Evolutionary conservation across 2,113 vertebrate species (phyloP), one percentile per base, ranked within the genome.

Genomic region (Pandion haliaetus): DNA sequence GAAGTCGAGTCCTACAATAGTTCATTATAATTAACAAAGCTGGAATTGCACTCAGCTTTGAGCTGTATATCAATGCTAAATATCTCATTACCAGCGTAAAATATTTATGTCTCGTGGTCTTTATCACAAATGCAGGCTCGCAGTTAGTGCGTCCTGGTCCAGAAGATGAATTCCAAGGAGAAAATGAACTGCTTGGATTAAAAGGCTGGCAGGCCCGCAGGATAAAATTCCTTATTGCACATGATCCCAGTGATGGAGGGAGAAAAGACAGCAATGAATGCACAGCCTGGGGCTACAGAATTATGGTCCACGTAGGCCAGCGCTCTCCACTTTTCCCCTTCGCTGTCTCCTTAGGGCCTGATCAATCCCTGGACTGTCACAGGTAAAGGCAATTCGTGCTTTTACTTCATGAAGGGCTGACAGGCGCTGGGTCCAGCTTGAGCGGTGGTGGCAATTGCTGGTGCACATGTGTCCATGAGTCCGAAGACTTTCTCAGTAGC

Each of bases 61-160:
- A 95, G 95, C 91, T 95, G 94, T 97, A 97, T 91, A 97, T 97
- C 97, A 97, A 70, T 96, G 95, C 93, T 96, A 96, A 97, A 95
- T 96, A 95, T 97, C 97, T 95, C 94, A 97, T 97, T 97, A 97
- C 95, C 89, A 77, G 81, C 3, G 6, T 95, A 90, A 96, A 97
- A 97, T 97, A 97, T 97, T 97, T 96, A 95, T 97, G 97, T 85
- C 95, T 95, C 58, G 2, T 14, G 71, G 96, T 95, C 93, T 97
- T 95, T 95, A 91, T 95, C 94, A 94, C 91, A 95, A 95, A 94
- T 90, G 86, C 70, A 78, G 89, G 57, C 95, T 94, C 6, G 1
- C 61, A 67, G 92, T 90, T 34, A 81, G 57, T 24, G 59, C 4
- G 28, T 86, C 61, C 72, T 70, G 73, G 66, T 59, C 93, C 93